Evolutionary conservation across 2,113 vertebrate species (phyloP), one percentile per base, ranked within the genome.

Genomic region (Thunnus thynnus): DNA sequence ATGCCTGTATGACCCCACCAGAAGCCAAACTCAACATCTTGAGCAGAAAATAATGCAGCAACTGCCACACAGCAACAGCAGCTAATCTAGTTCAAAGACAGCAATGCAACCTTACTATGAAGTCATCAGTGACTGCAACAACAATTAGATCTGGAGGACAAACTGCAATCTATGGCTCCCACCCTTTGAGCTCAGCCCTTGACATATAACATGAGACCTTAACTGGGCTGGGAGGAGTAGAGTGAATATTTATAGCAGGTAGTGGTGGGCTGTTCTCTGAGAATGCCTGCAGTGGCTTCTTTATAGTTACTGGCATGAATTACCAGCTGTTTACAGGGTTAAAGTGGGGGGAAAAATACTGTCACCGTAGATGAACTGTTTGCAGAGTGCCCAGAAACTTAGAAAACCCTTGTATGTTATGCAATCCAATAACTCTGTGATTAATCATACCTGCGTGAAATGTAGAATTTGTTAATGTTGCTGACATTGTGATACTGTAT

Each of bases 201-300:
- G 93, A 94, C 91, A 92, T 94, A 88, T 93, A 93, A 87, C 86
- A 80, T 60, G 85, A 85, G 65, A 80, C 75, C 41, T 54, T 51
- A 36, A 67, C 51, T 61, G 44, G 13, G 47, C 63, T 20, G 84
- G 88, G 83, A 84, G 85, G 78, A 89, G 91, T 67, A 67, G 81
- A 69, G 77, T 20, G 87, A 80, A 80, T 93, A 93, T 93, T 91
- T 88, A 91, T 93, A 92, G 92, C 61, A 77, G 48, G 10, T 69
- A 67, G 72, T 25, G 46, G 54, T 55, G 72, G 66, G 68, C 27
- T 10, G 76, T 85, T 70, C 55, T 67, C 25, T 66, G 44, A 58
- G 47, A 32, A 72, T 52, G 36, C n/a, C 6, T 54, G 51, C 65
- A n/a, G 18, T 63, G 36, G 46, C 17, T 74, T 69, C 50, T 75